phyloP scores from a whole-genome alignment of 2,113 vertebrate species.

The Ciconia boyciana region DNA sequence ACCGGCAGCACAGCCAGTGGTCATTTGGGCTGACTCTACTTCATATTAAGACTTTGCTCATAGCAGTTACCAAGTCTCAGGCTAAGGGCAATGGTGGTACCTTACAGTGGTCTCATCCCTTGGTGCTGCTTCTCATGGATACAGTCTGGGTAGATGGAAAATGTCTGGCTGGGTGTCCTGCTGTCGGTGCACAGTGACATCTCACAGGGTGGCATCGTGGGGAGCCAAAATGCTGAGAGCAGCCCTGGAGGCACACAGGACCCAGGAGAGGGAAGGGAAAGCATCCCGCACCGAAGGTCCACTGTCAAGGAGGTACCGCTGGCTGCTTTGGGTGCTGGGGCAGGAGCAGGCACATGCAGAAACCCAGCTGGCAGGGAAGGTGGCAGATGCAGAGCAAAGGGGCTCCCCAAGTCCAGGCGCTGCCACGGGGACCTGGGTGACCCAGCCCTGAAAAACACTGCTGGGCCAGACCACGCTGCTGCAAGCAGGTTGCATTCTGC shows the following conservation, averaged over 20 bases:
- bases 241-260: not conserved
- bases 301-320: rapidly evolving
- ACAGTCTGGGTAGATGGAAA: not conserved
- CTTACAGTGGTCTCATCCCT: not conserved
- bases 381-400: not conserved
- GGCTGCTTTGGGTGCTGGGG: not conserved
- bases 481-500: not conserved
- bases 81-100: not conserved
- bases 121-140: not conserved
- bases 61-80: not conserved
- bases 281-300: rapidly evolving
- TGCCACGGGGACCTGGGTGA: rapidly evolving
- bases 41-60: not conserved
- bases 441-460: not conserved
- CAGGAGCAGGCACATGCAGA: not conserved
- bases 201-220: not conserved
- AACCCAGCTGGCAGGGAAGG: not conserved
- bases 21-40: not conserved
- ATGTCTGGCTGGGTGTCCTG: not conserved
- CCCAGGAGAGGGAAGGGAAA: not conserved
- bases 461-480: not conserved
- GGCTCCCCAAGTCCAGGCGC: not conserved
- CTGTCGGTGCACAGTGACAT: not conserved
- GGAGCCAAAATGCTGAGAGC: not conserved
- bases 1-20: not conserved